A percentile compares a stretch with the other conserved stretches of the same genome.
Conservation (phyloP, 2,888 invertebrate genomes). For the Drosophila emarginata region DNA sequence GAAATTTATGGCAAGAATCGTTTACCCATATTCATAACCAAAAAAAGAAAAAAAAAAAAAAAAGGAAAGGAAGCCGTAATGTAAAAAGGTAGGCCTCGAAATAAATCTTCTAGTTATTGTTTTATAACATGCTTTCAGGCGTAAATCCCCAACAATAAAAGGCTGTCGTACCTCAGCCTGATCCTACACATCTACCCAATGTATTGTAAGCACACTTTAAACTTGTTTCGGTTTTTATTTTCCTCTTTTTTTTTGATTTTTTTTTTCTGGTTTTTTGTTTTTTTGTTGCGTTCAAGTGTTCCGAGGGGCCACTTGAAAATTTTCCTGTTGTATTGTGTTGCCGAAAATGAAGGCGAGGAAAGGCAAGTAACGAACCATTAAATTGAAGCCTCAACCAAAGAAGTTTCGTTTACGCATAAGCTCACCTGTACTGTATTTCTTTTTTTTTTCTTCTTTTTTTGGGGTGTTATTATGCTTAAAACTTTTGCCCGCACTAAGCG, state of each 20-base stretch:
- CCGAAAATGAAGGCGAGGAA: conserved; percentile 23
- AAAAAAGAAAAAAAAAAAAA: not conserved
- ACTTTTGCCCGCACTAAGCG: conserved; percentile 50
- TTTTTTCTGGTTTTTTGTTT: not conserved
- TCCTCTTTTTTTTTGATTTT: not conserved
- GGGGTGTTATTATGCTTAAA: conserved; percentile 37
- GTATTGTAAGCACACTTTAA: conserved; percentile 51
- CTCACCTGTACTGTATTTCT: not conserved
- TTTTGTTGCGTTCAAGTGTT: conserved; percentile 36
- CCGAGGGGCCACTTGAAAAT: conserved; percentile 54
- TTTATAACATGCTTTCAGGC: conserved; percentile 47
- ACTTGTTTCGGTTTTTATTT: conserved; percentile 35
- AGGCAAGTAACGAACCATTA: conserved; percentile 73
- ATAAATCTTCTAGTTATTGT: conserved; percentile 71
- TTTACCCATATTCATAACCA: conserved; percentile 38
- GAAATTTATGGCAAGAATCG: conserved; percentile 5
- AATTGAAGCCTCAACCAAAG: conserved; percentile 54
- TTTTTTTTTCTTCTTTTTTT: not conserved
- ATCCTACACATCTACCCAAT: conserved; percentile 26
- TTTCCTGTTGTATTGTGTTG: conserved; percentile 34
- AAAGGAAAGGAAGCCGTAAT: not conserved
- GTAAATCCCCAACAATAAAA: conserved; percentile 61
- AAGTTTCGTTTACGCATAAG: conserved; percentile 25
- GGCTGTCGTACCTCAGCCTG: conserved; percentile 25
- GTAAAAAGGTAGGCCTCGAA: conserved; percentile 38